phyloP scores from a whole-genome alignment of 1,140 invertebrate genomes.

The Hycleus phaleratus region DNA sequence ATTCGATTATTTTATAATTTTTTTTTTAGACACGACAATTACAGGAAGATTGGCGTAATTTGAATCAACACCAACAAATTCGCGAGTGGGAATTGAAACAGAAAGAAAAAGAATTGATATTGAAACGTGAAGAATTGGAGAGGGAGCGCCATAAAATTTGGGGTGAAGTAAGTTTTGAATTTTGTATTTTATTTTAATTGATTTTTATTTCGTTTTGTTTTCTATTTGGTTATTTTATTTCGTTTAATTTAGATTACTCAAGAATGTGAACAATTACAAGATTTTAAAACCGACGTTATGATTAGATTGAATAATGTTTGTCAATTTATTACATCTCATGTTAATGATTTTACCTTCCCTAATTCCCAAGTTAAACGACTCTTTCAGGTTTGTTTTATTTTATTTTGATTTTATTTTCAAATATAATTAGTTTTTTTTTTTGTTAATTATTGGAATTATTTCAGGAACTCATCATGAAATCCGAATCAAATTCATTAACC shows the following conservation, averaged over 20 bases:
- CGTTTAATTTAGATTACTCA: conserved; percentile 48
- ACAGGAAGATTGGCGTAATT: conserved; percentile 35
- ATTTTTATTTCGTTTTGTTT: conserved; percentile 20
- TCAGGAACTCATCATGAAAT: conserved; percentile 34
- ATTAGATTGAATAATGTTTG: conserved; percentile 47
- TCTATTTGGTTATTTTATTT: conserved; percentile 36
- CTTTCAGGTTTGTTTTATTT: conserved; percentile 34
- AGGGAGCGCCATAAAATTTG: conserved; percentile 41
- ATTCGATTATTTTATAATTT: neutral
- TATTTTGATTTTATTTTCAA: conserved; percentile 16
- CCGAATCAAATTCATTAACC: conserved; percentile 26
- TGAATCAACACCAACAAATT: conserved; percentile 47
- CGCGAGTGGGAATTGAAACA: conserved; percentile 45
- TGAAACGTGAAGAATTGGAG: conserved; percentile 39
- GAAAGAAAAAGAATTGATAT: conserved; percentile 44
- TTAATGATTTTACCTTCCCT: conserved; percentile 43
- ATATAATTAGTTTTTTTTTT: neutral
- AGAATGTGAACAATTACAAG: conserved; percentile 48
- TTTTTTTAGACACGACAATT: conserved; percentile 30
- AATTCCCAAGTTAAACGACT: conserved; percentile 37
- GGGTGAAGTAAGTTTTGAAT: conserved; percentile 39
- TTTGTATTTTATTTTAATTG: neutral
- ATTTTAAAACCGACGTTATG: conserved; percentile 45
- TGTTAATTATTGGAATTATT: conserved; percentile 13
- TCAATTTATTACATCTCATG: conserved; percentile 44